Base-by-base conservation (phyloP, 92 coral and sea anemone species). In the Bergia sp. region DNA sequence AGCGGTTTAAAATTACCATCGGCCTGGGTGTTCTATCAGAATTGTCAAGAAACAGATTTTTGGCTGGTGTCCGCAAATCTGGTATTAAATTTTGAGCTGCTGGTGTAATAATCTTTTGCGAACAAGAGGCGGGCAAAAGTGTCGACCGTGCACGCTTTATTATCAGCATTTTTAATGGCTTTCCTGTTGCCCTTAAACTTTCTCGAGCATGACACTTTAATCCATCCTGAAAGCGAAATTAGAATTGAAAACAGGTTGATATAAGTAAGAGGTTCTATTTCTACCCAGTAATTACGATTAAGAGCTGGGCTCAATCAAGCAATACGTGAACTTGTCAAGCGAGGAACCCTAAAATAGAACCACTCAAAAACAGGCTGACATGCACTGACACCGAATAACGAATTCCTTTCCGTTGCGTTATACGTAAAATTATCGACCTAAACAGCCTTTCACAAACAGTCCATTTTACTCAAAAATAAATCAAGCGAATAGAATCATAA, bases 1-100 rank as follows among this genome's bases (percentile, higher is more conserved):
- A 82, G 67, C 87, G 94, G 94, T 92, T 86, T 92, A 89, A 90
- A 82, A 89, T 92, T 92, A 92, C 94, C 91, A 82, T 66, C 92
- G 58, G 18, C 58, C 55, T 91, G 94, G 91, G 94, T 92, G 94
- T 92, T 89, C 94, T 84, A 42, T 10, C 12, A 43, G 74, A 71
- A 69, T 71, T 44, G 53, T 37, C 77, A 43, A 42, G 87, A 71
- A 50, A 49, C 75, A 13, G 29, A 38, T 42, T 84, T 69, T 45
- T 11, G 55, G 49, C 78, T 43, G 40, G 61, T 71, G 11, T 18
- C 65, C 77, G 79, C 13, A 45, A 79, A 53, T 79, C 16, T 50
- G 20, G 53, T 64, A 82, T 37, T 57, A 39, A 50, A 42, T 23
- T 58, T 81, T 81, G 53, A 23, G 76, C 37, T 82, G 66, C 23